Evolutionary conservation across 2,797 vertebrate species (phyloP), one percentile per base, ranked within the genome.

Genomic region (Ctenopoma kingsleyae): DNA sequence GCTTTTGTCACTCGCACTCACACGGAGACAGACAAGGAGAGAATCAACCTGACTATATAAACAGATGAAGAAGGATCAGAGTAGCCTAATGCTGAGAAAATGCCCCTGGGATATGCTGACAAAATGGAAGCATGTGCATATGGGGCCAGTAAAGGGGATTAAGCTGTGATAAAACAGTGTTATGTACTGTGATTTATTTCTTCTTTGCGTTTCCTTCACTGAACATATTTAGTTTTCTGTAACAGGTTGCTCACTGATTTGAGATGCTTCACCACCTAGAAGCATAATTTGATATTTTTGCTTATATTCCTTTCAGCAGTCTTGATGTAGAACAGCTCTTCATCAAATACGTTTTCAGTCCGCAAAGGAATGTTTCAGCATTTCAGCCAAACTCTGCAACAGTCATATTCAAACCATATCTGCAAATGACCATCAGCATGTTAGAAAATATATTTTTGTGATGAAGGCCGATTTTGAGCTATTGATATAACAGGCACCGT

Each of bases 401-500:
- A 20, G 60, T 30, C 40, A 64, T 36, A 61, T 27, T 27, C 41
- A 27, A 41, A 27, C 12, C 54, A 25, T 60, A n/a, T 32, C 17
- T 17, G 2, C 22, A 27, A 52, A 38, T 25, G 35, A 75, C 57
- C 30, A 54, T 58, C 58, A 20, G 36, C 48, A 16, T 44, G 68
- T 59, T 61, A 48, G 48, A 62, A 68, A 57, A 72, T 57, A 47
- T 23, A 64, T 58, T 80, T 81, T 47, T 53, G 38, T 49, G 36
- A 30, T 67, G 56, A 67, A 48, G 70, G 75, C 75, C 72, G 73
- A 67, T 73, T 85, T 78, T 60, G 64, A 66, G 60, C 40, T 87
- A 89, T 76, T 91, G 86, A 88, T 84, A 85, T 78, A 89, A 74
- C 81, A 87, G 89, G 82, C 91, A 88, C 81, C 78, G 20, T 67